phyloP scores from a whole-genome alignment of 2,113 vertebrate species.

The Ptyas mucosa region DNA sequence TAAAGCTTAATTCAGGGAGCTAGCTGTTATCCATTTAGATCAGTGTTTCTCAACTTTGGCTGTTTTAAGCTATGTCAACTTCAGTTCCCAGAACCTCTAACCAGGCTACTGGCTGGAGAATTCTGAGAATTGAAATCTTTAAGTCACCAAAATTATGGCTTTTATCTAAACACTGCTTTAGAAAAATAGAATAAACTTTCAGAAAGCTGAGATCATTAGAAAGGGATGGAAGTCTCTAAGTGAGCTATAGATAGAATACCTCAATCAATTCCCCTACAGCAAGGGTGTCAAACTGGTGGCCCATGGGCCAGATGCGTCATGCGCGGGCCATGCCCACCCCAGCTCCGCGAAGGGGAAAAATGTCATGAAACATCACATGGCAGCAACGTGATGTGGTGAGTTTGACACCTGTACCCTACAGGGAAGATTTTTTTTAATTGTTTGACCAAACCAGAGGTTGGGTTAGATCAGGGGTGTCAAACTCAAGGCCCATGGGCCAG shows the following conservation, averaged over 20 bases:
- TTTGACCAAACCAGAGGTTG: no score
- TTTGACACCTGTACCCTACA: no score
- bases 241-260: background rate
- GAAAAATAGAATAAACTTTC: background rate
- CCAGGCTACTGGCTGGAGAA: background rate
- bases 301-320: no score
- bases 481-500: no score
- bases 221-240: background rate
- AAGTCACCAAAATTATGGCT: background rate
- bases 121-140: background rate
- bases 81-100: background rate
- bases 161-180: background rate
- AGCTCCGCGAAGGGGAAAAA: no score
- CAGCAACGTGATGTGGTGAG: no score
- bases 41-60: no score
- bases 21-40: background rate
- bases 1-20: background rate
- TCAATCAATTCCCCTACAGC: background rate
- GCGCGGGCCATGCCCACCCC: no score
- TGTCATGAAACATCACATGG: no score
- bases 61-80: background rate
- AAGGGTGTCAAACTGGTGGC: no score
- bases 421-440: no score
- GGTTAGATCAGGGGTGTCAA: no score
- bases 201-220: background rate